Evolutionary conservation across 2,113 vertebrate species (phyloP).

Genomic region (Microcebus griseorufus): DNA sequence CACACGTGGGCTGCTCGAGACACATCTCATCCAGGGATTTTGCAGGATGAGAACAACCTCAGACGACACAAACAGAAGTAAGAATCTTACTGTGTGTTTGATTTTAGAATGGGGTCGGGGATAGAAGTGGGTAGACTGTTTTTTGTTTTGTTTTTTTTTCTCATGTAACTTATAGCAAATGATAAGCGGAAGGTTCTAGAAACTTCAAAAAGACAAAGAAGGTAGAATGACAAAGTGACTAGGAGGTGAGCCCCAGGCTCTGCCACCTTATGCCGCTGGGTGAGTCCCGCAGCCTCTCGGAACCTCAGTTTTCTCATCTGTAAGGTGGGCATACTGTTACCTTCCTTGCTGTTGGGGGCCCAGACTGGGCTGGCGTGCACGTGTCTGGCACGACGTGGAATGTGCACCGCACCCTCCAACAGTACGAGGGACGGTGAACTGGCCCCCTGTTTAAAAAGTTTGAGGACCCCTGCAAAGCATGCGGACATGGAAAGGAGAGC

Average conservation of each 20-base stretch:
- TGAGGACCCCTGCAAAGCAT: no score
- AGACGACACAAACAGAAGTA: not conserved
- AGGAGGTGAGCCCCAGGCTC: not conserved
- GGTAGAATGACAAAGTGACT: not conserved
- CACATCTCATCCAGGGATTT: rapidly evolving
- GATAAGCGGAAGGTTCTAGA: not conserved
- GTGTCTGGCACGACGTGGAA: no score
- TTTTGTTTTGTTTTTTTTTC: not conserved
- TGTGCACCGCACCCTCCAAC: no score
- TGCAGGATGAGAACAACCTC: not conserved
- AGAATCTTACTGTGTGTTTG: no score
- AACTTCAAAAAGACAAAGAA: not conserved
- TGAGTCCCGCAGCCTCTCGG: rapidly evolving
- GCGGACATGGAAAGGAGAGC: not conserved
- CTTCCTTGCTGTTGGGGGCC: not conserved
- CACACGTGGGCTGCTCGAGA: not conserved
- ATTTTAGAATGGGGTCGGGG: not conserved
- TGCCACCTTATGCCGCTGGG: rapidly evolving
- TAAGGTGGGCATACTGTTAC: rapidly evolving
- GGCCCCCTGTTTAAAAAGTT: no score
- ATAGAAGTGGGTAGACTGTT: not conserved
- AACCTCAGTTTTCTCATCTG: not conserved
- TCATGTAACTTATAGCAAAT: rapidly evolving
- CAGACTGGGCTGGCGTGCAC: rapidly evolving
- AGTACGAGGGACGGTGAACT: no score